Evolutionary conservation across 1,140 invertebrate genomes (phyloP).

Genomic region (Ceratitis capitata): DNA sequence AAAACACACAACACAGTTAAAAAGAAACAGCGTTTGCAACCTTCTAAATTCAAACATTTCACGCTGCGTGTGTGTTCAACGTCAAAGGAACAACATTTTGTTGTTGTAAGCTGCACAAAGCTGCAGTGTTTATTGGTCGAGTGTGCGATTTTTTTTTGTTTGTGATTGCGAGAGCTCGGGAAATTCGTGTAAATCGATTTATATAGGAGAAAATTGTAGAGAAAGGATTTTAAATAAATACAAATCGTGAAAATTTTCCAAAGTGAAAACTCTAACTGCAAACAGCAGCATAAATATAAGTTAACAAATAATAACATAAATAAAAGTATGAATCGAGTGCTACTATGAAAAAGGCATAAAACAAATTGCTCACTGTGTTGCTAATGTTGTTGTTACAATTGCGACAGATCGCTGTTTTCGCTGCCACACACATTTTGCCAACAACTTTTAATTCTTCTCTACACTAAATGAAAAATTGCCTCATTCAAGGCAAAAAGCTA

Average conservation of each 20-base stretch:
- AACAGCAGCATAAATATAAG: too few species aligned
- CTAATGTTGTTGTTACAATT: slow-evolving; percentile 26
- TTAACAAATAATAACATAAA: neutral
- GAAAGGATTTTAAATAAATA: slow-evolving; percentile 6
- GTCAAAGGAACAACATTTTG: slow-evolving; percentile 8
- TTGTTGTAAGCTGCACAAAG: slow-evolving; percentile 8
- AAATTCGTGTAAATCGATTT: slow-evolving; percentile 32
- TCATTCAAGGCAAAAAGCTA: neutral
- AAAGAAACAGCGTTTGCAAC: neutral
- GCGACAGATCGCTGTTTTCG: neutral
- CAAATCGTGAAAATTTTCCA: neutral
- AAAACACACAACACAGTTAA: neutral
- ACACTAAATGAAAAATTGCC: slow-evolving; percentile 18
- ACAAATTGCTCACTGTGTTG: slow-evolving; percentile 7
- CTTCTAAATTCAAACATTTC: neutral
- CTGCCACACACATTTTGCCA: neutral
- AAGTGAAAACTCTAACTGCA: neutral
- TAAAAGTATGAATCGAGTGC: neutral
- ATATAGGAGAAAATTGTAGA: slow-evolving; percentile 2
- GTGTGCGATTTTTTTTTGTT: slow-evolving; percentile 2
- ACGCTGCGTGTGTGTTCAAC: neutral
- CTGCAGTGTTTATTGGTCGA: slow-evolving; percentile 24
- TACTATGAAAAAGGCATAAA: neutral
- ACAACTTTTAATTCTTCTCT: slow-evolving; percentile 35
- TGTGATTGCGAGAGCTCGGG: slow-evolving; percentile 20